phyloP scores from a whole-genome alignment of 2,113 vertebrate genomes.

The Cololabis saira region DNA sequence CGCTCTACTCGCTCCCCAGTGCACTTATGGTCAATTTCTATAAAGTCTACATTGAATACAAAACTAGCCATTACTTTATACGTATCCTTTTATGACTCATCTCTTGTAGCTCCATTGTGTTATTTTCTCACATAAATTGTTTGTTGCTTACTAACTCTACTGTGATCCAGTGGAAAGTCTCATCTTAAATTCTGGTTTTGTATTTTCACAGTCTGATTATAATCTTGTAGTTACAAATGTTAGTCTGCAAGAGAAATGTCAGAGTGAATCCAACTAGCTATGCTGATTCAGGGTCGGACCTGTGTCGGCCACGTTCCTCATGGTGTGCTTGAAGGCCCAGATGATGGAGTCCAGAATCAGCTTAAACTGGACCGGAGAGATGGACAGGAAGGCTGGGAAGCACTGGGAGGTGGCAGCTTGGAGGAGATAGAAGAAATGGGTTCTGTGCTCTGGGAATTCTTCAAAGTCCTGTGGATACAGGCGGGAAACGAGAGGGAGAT shows the following conservation, averaged over 20 bases:
- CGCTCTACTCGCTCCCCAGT: neutral
- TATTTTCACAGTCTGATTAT: too few relatives aligned
- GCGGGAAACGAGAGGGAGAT: neutral
- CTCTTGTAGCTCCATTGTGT: too few relatives aligned
- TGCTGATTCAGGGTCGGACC: conserved; percentile 71
- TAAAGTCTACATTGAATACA: neutral
- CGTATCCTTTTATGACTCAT: too few relatives aligned
- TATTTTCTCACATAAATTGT: too few relatives aligned
- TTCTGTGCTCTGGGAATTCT: conserved; percentile 98
- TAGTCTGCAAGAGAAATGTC: too few relatives aligned
- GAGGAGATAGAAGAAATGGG: conserved; percentile 97
- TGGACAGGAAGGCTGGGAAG: conserved; percentile 97
- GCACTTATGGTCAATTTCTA: neutral
- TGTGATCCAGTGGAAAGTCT: too few relatives aligned
- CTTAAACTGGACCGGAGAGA: conserved; percentile 98
- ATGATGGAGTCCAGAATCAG: conserved; percentile 99
- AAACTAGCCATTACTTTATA: neutral
- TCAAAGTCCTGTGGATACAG: conserved; percentile 90
- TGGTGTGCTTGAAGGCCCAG: conserved; percentile 99
- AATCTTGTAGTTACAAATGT: too few relatives aligned
- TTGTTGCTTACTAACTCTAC: too few relatives aligned
- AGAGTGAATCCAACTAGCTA: neutral
- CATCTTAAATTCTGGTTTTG: too few relatives aligned
- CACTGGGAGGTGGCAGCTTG: conserved; percentile 99
- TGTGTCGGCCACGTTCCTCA: conserved; percentile 99